Conservation (phyloP, 2,797 vertebrate genomes). For the Paramormyrops hopkinsi region DNA sequence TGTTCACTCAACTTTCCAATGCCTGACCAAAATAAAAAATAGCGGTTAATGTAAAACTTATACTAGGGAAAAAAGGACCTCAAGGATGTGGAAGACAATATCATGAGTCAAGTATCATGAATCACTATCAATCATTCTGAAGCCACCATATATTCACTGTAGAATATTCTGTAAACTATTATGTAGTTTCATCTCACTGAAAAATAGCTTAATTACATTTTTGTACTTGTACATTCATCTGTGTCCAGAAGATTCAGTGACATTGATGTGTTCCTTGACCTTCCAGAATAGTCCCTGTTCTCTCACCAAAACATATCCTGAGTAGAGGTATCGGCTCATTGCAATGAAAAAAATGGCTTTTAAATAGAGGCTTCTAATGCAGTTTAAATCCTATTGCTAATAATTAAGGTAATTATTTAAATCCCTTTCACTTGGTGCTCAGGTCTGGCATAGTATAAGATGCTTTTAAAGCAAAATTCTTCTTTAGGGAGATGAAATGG, state of each 20-base stretch:
- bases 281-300: slow-evolving; percentile 80
- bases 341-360: not conserved
- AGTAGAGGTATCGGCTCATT: slow-evolving; percentile 71
- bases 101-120: slow-evolving; percentile 76
- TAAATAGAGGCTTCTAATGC: not conserved
- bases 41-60: slow-evolving; percentile 81
- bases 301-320: slow-evolving; percentile 88
- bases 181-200: not conserved
- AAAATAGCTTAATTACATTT: not conserved
- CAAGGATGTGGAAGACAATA: slow-evolving; percentile 93
- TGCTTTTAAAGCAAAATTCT: not conserved
- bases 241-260: slow-evolving; percentile 87
- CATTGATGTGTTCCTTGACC: slow-evolving; percentile 90
- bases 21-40: not conserved
- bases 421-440: not conserved
- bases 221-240: slow-evolving; percentile 55
- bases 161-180: not conserved
- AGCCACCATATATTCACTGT: not conserved
- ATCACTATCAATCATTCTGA: not conserved
- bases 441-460: not conserved
- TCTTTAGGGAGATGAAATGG: not conserved
- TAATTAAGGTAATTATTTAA: not conserved
- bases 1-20: not conserved
- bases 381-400: not conserved
- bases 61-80: slow-evolving; percentile 94